Percentiles rank a stretch among this genome's conserved stretches.
Conservation (phyloP, 2,113 vertebrate genomes). For the Labrus mixtus region DNA sequence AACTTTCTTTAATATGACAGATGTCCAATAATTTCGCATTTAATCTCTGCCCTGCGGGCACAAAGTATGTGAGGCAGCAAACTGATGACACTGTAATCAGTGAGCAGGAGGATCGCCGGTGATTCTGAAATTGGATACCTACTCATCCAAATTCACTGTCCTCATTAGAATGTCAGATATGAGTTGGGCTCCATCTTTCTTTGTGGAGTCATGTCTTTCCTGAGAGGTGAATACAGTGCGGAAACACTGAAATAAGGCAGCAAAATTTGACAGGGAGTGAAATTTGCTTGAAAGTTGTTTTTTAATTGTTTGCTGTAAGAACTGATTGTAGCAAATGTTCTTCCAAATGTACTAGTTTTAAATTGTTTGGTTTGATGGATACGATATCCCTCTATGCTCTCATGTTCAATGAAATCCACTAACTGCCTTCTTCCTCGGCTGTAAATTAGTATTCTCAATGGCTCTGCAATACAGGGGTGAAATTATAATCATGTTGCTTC, state of each 20-base stretch:
- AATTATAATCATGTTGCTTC: slow-evolving; percentile 45
- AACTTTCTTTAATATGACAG: slow-evolving; percentile 78
- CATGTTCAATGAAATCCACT: slow-evolving; percentile 22
- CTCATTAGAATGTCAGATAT: slow-evolving; percentile 74
- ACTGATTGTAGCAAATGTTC: background rate
- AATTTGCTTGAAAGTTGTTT: background rate
- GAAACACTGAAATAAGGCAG: slow-evolving; percentile 32
- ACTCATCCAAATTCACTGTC: slow-evolving; percentile 71
- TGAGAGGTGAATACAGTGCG: slow-evolving; percentile 40
- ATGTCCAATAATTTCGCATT: slow-evolving; percentile 79
- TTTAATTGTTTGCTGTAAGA: background rate
- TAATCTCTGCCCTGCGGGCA: slow-evolving; percentile 73
- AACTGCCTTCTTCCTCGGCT: slow-evolving; percentile 1
- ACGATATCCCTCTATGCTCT: background rate
- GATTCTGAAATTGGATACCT: slow-evolving; percentile 78
- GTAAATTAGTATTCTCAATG: slow-evolving; percentile 43
- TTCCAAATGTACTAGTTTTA: background rate
- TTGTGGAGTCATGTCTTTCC: slow-evolving; percentile 17
- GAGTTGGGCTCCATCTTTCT: slow-evolving; percentile 32
- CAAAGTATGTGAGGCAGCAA: slow-evolving; percentile 67
- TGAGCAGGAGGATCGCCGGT: slow-evolving; percentile 61
- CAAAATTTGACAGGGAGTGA: background rate
- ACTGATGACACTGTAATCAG: slow-evolving; percentile 67
- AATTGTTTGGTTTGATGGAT: background rate
- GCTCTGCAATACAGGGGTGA: slow-evolving; percentile 29